Base-by-base conservation (phyloP, 1,140 invertebrate species). In the Leptinotarsa lineolata region DNA sequence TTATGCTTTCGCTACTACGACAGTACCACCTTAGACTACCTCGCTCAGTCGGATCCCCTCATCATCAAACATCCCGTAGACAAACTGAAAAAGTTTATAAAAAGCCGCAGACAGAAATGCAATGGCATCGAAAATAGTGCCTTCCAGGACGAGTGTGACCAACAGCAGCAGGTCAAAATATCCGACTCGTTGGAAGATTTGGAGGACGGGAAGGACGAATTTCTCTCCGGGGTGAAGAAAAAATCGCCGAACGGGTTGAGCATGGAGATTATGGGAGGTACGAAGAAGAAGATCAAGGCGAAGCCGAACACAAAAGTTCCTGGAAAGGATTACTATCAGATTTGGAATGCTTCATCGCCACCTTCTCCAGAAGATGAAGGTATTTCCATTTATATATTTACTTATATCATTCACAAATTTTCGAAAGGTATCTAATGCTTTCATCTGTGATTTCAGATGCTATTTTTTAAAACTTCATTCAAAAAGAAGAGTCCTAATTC, bases 301-400 rank as follows among this genome's bases (percentile, higher is more conserved):
- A 81, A 82, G 69, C 44, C 64, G 16, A 77, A 72, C 44, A 12
- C 70, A 16, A 87, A 88, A 73, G 87, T 86, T 22, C 87, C 87
- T 1, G 87, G 85, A 71, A 88, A 87, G 39, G 88, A 89, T 76
- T 89, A 89, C 82, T 88, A 88, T 80, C 88, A 89, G 81, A 88
- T 89, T 78, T 89, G 88, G 88, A 88, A 86, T 61, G 86, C 88
- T 70, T 87, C 87, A 76, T 87, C 87, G 81, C 86, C 86, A 72
- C 87, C 88, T 77, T 76, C 73, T 60, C 72, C 79, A 4, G 85
- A 86, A 44, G 86, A 87, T 76, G 86, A 87, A 81, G 78, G 75
- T 68, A 86, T n/a, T 54, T 18, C 30, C 11, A 39, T 39, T 39
- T 8, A 39, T 39, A 39, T n/a, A n/a, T n/a, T n/a, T n/a, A n/a